A percentile compares a stretch with the other conserved stretches of the same genome.
These are phyloP conservation scores for Pluvialis apricaria DNA, from an alignment of 2,113 vertebrate genomes.

Conservation along the genomic window DNA sequence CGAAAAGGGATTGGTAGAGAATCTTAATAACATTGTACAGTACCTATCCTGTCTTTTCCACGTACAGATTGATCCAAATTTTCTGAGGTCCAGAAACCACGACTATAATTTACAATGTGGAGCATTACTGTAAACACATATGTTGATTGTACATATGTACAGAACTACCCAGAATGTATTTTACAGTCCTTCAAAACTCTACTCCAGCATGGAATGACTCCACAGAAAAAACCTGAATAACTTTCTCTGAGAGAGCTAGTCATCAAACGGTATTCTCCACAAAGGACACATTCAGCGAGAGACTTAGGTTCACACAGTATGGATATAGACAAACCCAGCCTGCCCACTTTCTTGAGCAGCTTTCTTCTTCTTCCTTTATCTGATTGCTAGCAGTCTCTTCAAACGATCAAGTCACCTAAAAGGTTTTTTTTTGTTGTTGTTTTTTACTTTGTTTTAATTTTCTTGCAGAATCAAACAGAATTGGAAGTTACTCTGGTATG, in stretches of 20 bases:
- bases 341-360: neutral
- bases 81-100: neutral
- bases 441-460: neutral
- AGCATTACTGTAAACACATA: neutral
- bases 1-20: neutral
- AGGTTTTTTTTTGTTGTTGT: neutral
- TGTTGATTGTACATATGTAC: neutral
- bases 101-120: neutral
- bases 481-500: neutral
- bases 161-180: neutral
- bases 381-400: neutral
- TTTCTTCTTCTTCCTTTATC: neutral
- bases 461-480: neutral
- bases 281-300: neutral
- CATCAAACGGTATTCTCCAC: neutral
- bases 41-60: neutral
- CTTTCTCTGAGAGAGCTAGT: neutral
- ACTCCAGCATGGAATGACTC: neutral
- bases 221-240: neutral
- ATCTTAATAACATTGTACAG: neutral
- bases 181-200: neutral
- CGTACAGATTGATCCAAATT: neutral
- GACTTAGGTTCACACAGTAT: neutral
- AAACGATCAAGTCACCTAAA: neutral
- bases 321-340: neutral